A percentile compares a stretch with the other conserved stretches of the same genome.
These are phyloP conservation scores for Monodelphis domestica DNA, from an alignment of 2,797 vertebrate species.

Conservation along the genomic window DNA sequence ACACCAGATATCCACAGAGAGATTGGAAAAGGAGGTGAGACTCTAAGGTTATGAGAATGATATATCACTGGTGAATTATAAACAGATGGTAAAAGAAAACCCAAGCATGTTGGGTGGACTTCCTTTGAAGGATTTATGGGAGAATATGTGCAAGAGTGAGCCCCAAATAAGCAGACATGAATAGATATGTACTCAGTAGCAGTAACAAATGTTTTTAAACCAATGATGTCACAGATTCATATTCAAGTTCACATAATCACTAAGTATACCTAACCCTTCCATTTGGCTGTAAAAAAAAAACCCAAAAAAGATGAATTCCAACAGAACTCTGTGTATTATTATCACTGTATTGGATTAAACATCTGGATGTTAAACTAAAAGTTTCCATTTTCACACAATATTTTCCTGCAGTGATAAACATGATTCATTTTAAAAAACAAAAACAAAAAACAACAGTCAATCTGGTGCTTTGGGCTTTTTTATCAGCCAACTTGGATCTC, in stretches of 20 bases:
- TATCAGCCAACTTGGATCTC: slow-evolving; percentile 75
- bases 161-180: neutral
- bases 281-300: neutral
- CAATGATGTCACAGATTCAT: neutral
- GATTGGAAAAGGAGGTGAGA: neutral
- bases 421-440: slow-evolving; percentile 16
- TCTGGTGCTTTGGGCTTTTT: slow-evolving; percentile 78
- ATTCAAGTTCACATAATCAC: slow-evolving; percentile 68
- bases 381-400: slow-evolving; percentile 80
- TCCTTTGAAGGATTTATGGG: neutral
- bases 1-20: neutral
- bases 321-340: slow-evolving; percentile 75
- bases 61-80: neutral
- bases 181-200: neutral
- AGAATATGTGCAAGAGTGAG: neutral
- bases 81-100: neutral
- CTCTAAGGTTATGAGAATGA: neutral
- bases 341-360: slow-evolving; percentile 71
- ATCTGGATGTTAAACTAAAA: slow-evolving; percentile 79
- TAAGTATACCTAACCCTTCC: slow-evolving; percentile 58
- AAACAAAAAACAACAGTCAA: slow-evolving; percentile 76
- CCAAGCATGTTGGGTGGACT: neutral
- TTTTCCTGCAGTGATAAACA: slow-evolving; percentile 79
- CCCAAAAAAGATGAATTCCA: slow-evolving; percentile 54
- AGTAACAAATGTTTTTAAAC: neutral